phyloP scores from a whole-genome alignment of 2,888 invertebrate genomes.

The Emmelina monodactyla region DNA sequence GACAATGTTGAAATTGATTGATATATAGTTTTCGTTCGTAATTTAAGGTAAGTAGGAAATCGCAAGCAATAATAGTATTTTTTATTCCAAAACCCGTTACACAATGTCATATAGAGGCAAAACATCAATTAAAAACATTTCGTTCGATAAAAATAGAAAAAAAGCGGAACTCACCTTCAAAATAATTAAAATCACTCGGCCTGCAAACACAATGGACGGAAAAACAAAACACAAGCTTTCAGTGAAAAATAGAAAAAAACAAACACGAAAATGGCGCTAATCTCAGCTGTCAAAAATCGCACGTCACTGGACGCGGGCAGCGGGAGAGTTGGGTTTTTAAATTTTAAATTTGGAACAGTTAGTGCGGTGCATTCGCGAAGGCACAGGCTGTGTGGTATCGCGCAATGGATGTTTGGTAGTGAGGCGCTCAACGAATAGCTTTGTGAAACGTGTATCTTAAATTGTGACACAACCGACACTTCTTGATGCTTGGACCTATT shows the following conservation, averaged over 20 bases:
- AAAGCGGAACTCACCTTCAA: constrained; percentile 19
- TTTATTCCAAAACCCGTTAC: too few relatives aligned
- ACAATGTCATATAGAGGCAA: too few relatives aligned
- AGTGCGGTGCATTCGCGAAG: constrained; percentile 49
- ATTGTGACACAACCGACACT: constrained; percentile 32
- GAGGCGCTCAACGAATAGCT: constrained; percentile 50
- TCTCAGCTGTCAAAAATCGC: constrained; percentile 25
- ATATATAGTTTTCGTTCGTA: too few relatives aligned
- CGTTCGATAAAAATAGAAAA: constrained; percentile 15
- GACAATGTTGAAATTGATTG: too few relatives aligned
- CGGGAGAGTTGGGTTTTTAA: neutral
- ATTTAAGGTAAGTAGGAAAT: too few relatives aligned
- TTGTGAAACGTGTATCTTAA: constrained; percentile 55
- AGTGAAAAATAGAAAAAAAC: constrained; percentile 21
- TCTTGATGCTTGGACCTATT: constrained; percentile 35
- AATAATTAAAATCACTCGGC: constrained; percentile 13
- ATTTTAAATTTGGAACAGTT: constrained; percentile 26
- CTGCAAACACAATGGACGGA: constrained; percentile 17
- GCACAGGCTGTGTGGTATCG: constrained; percentile 33
- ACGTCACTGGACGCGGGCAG: constrained; percentile 1
- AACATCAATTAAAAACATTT: too few relatives aligned
- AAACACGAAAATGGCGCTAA: constrained; percentile 26
- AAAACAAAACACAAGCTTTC: constrained; percentile 19
- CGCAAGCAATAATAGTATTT: too few relatives aligned
- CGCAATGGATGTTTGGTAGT: constrained; percentile 56